Evolutionary conservation across 2,888 invertebrate genomes (phyloP).

Genomic region (Drosophila atripex): DNA sequence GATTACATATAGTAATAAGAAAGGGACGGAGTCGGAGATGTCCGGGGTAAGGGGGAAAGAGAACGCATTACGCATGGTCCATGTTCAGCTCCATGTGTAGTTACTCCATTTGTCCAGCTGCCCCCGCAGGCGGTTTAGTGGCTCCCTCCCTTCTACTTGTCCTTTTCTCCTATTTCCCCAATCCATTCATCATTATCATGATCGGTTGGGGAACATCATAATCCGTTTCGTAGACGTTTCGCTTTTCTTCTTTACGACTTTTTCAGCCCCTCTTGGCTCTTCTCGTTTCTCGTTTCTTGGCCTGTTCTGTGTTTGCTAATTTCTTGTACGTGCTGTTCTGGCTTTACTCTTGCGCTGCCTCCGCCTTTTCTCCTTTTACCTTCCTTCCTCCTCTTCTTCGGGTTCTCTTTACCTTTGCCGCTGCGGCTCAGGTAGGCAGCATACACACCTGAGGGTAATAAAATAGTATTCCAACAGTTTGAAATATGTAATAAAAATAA

Average conservation of each 20-base stretch:
- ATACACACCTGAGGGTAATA: conserved; percentile 11
- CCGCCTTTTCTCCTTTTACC: conserved; percentile 18
- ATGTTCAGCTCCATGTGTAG: conserved; percentile 57
- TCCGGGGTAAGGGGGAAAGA: neutral
- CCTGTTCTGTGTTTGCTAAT: conserved; percentile 64
- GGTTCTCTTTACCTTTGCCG: conserved; percentile 57
- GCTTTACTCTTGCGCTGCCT: conserved; percentile 54
- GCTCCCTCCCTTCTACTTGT: conserved; percentile 9
- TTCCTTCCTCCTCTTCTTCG: conserved; percentile 24
- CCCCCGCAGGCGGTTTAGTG: conserved; percentile 43
- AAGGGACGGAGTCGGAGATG: conserved; percentile 6
- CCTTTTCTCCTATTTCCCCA: conserved; percentile 4
- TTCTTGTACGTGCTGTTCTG: conserved; percentile 77
- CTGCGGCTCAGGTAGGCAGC: conserved; percentile 59
- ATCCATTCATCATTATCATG: conserved; percentile 73
- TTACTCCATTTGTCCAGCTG: conserved; percentile 66
- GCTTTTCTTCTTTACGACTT: conserved; percentile 56
- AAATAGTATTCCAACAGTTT: neutral
- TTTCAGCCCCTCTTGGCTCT: conserved; percentile 11
- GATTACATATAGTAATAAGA: conserved; percentile 56
- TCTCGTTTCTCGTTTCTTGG: conserved; percentile 4
- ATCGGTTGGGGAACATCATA: conserved; percentile 62
- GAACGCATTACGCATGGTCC: conserved; percentile 72
- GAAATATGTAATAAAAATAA: neutral
- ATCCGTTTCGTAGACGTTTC: conserved; percentile 62